Base-by-base conservation (phyloP, 1,140 invertebrate genomes). In the Aphis craccivora region DNA sequence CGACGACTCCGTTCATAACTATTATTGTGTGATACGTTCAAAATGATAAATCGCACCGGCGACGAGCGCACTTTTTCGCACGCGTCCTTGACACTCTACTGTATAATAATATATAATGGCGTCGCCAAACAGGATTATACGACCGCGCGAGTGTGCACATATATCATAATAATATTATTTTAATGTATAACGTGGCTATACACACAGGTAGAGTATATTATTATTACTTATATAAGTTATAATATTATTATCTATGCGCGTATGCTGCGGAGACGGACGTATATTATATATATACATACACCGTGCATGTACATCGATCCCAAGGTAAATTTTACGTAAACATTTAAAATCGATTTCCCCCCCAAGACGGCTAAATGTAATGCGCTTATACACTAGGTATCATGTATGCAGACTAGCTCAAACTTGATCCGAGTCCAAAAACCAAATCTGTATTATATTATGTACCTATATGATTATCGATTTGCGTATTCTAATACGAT, bases 121-220 rank as follows among this genome's bases (percentile, higher is more conserved):
- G 89, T 90, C 89, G 89, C 53, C 89, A 90, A 90, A 90, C 89
- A 90, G 89, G 89, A 90, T 55, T 89, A 89, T 43, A 76, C 60
- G 30, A 22, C 60, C n/a, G 30, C 30, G 60, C 30, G 60, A 67
- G n/a, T 76, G 30, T 76, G 60, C 30, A n/a, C 60, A 76, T 76
- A 55, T 55, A n/a, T n/a, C n/a, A n/a, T 76, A n/a, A 76, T 76
- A 76, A 67, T n/a, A 86, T 43, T 83, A 83, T 83, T 83, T 40
- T 83, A 23, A 37, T 83, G 20, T 83, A 11, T 37, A 51, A 89
- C 87, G 87, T 51, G 25, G 60, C 30, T 83, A 83, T 18, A 11
- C 22, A 86, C 11, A 30, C 60, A 6, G 30, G 60, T 67, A 76
- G 60, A 25, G 40, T 25, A 40, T 23, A 40, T 23, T 40, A 40